These are phyloP conservation scores for Astur gentilis DNA, from an alignment of 2,113 vertebrate genomes.

Conservation along the genomic window DNA sequence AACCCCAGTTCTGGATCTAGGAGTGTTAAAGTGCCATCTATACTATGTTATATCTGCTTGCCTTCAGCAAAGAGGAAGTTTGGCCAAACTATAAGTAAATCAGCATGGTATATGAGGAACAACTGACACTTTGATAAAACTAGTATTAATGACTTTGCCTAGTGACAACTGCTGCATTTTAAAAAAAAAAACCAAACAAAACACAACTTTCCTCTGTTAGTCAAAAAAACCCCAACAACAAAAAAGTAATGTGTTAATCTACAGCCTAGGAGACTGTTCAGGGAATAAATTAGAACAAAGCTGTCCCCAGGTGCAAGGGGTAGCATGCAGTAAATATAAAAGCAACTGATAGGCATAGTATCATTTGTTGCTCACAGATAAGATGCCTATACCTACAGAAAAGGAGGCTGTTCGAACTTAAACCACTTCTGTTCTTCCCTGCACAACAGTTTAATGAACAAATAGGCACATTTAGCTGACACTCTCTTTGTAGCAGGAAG, in stretches of 20 bases:
- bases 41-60: not conserved
- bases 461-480: not conserved
- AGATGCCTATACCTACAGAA: not conserved
- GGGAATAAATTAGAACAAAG: not conserved
- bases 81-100: constrained; percentile 3
- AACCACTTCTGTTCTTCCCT: not conserved
- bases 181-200: not conserved
- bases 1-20: not conserved
- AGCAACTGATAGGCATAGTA: not conserved
- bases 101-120: not conserved
- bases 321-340: not conserved
- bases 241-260: not conserved
- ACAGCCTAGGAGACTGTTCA: not conserved
- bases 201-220: not conserved
- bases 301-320: not conserved
- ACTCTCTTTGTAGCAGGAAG: not conserved
- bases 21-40: not conserved
- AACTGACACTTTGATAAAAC: not conserved
- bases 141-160: not conserved
- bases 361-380: not conserved
- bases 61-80: not conserved
- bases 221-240: not conserved
- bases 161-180: not conserved
- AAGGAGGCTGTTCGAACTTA: not conserved
- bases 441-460: not conserved